Evolutionary conservation across 1,140 invertebrate genomes (phyloP).

Genomic region (Saxidomus purpurata): DNA sequence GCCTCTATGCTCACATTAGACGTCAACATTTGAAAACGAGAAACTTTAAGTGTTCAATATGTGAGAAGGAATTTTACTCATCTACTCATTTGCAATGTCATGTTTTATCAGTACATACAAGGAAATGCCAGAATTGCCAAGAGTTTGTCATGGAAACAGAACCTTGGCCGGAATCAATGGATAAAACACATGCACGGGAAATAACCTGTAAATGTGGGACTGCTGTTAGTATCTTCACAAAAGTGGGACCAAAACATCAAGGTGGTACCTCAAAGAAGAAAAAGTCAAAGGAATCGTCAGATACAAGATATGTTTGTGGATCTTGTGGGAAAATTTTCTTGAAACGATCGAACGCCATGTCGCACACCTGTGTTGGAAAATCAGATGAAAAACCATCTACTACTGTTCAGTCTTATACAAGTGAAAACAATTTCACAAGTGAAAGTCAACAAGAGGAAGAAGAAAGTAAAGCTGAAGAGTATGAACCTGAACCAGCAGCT

Average conservation of each 20-base stretch:
- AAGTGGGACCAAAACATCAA: neutral
- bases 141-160: conserved; percentile 43
- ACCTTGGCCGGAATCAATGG: conserved; percentile 11
- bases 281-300: neutral
- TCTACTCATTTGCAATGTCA: conserved; percentile 28
- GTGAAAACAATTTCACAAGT: neutral
- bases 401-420: neutral
- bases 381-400: neutral
- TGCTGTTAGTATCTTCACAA: conserved; percentile 29
- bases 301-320: conserved; percentile 38
- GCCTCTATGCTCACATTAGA: conserved; percentile 15
- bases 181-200: neutral
- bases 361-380: neutral
- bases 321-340: conserved; percentile 34
- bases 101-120: conserved; percentile 22
- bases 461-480: neutral
- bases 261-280: neutral
- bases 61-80: conserved; percentile 24
- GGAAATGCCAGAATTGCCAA: conserved; percentile 25
- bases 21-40: conserved; percentile 23
- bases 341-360: conserved; percentile 11
- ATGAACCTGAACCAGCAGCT: neutral
- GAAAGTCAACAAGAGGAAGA: neutral
- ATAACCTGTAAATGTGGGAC: conserved; percentile 35
- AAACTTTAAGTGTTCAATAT: conserved; percentile 9